phyloP scores from a whole-genome alignment of 2,888 invertebrate genomes.

The Dryococelus australis region DNA sequence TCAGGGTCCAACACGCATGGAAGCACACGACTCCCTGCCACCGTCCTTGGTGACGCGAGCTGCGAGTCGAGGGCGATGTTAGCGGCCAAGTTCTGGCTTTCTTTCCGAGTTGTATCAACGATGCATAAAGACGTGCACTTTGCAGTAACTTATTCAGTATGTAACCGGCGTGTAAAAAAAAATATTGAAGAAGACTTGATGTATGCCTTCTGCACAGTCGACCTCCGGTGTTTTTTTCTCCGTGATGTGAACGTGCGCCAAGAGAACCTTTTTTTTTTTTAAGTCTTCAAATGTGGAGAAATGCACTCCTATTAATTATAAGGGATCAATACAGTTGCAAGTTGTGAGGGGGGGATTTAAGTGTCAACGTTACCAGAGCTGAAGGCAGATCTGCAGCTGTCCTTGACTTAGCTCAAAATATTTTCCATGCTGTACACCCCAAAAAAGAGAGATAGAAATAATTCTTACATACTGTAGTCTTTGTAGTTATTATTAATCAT shows the following conservation, averaged over 20 bases:
- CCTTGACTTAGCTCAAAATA: not conserved
- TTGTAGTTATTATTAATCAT: not conserved
- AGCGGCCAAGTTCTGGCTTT: not conserved
- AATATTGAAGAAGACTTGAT: not conserved
- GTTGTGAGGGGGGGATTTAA: not conserved
- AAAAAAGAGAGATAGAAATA: not conserved
- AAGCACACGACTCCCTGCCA: not conserved
- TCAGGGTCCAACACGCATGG: conserved; percentile 40
- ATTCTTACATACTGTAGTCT: not conserved
- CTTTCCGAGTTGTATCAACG: not conserved
- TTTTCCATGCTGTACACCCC: not conserved
- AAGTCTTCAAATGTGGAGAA: conserved; percentile 1
- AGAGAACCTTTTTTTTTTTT: not conserved
- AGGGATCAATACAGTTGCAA: conserved; percentile 10
- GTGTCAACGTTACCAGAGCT: not conserved
- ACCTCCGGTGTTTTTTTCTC: not conserved
- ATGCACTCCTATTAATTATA: not conserved
- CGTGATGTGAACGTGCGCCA: not conserved
- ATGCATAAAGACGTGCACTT: not conserved
- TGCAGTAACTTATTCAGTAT: conserved; percentile 5
- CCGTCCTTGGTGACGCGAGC: not conserved
- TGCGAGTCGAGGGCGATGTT: not conserved
- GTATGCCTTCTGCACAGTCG: conserved; percentile 16
- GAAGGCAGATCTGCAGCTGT: not conserved
- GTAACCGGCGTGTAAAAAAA: conserved; percentile 10